These are phyloP conservation scores for Aromia moschata DNA, from an alignment of 2,888 invertebrate species.

Conservation along the genomic window DNA sequence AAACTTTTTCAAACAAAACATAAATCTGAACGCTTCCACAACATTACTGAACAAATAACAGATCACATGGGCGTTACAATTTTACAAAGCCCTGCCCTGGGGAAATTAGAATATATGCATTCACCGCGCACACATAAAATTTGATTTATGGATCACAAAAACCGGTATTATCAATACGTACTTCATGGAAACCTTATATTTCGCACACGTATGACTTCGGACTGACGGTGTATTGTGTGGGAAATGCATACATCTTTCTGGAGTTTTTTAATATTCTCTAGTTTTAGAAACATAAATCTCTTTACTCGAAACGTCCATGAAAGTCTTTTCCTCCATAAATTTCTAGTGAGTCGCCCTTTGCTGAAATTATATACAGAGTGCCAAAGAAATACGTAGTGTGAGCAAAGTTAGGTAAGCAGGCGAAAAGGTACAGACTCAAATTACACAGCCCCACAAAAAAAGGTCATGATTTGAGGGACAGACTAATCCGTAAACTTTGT, in stretches of 20 bases:
- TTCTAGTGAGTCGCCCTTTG: background rate
- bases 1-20: too few relatives aligned
- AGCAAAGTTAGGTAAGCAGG: too few relatives aligned
- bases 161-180: background rate
- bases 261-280: background rate
- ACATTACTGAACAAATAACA: too few relatives aligned
- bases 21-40: too few relatives aligned
- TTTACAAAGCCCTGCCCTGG: too few relatives aligned
- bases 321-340: background rate
- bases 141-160: background rate
- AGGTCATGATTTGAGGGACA: too few relatives aligned
- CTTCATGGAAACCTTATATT: background rate
- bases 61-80: too few relatives aligned
- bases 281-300: background rate
- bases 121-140: background rate
- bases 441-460: too few relatives aligned
- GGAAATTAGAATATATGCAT: background rate
- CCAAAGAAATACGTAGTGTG: too few relatives aligned
- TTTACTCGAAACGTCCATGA: background rate
- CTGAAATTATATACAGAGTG: too few relatives aligned
- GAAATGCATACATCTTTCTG: background rate
- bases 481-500: too few relatives aligned
- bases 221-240: background rate
- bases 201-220: background rate
- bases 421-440: too few relatives aligned